These are phyloP conservation scores for Ptychochromis oligacanthus DNA, from an alignment of 2,113 vertebrate genomes.

Conservation along the genomic window DNA sequence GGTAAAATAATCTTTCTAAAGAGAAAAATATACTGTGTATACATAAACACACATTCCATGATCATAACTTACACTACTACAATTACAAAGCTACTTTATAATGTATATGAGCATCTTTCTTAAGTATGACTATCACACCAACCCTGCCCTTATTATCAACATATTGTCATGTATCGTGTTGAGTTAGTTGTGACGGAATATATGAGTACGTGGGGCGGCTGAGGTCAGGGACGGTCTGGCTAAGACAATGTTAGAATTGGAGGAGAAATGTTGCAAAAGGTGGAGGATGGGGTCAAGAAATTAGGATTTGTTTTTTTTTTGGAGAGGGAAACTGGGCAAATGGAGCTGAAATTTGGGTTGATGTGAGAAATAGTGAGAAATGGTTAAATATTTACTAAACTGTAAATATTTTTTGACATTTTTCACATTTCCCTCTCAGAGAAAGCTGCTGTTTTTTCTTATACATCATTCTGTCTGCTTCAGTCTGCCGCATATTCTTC, in stretches of 20 bases:
- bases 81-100: background rate
- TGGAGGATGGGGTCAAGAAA: constrained; percentile 62
- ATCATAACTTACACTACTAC: background rate
- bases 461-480: constrained; percentile 13
- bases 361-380: constrained; percentile 55
- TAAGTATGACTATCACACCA: background rate
- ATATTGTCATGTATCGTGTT: constrained; percentile 19
- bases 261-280: constrained; percentile 67
- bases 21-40: background rate
- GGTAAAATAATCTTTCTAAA: background rate
- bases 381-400: constrained; percentile 46
- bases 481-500: constrained; percentile 4
- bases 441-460: constrained; percentile 19
- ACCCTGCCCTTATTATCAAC: background rate
- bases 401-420: constrained; percentile 64
- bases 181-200: constrained; percentile 65
- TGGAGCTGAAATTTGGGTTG: constrained; percentile 47
- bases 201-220: constrained; percentile 62
- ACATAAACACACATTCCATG: background rate
- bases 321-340: constrained; percentile 47
- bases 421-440: constrained; percentile 61
- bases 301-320: constrained; percentile 58
- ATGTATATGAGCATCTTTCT: background rate
- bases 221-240: constrained; percentile 70
- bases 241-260: constrained; percentile 67